Base-by-base conservation (phyloP, 2,113 vertebrate genomes). In the Thunnus thynnus region DNA sequence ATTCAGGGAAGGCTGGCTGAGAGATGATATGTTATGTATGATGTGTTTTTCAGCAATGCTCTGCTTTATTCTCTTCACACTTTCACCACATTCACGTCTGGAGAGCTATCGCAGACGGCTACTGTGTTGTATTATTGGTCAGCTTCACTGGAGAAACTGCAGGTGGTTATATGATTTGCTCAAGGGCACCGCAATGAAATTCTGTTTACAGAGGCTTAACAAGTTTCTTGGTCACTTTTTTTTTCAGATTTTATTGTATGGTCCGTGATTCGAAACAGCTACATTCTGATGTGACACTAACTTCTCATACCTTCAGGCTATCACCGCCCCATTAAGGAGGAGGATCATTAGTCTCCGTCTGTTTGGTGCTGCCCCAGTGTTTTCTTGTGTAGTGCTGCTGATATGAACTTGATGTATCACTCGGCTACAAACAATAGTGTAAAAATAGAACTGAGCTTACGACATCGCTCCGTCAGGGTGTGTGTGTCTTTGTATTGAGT, bases 381-480 rank as follows among this genome's bases (percentile, higher is more conserved):
- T 87, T 91, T 84, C 88, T 78, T 76, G 67, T 67, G 70, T 74
- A 30, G 69, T 22, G 77, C 78, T 57, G 79, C 78, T 88, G 78
- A 90, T 90, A 86, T 88, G 71, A 88, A 92, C 91, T 89, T 93
- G 92, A 93, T 91, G 82, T 86, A 93, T 93, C 55, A 47, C 91
- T 54, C 18, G 72, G 80, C 84, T 84, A 80, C 84, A 88, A 93
- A 95, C 92, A 93, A 93, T 89, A 60, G 84, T 66, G 87, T 88
- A 89, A 92, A 92, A 89, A 92, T 89, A 92, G 87, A 84, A 57
- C 32, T 5, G 5, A 52, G 74, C 65, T 84, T 89, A 87, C 56
- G 72, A 63, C 62, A 68, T 41, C 64, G 71, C 80, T 82, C 77
- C 1, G 25, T 20, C 27, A 82, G 68, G 54, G 64, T 30, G 75